Conservation (phyloP, 2,797 vertebrate species). For the Bucorvus abyssinicus region DNA sequence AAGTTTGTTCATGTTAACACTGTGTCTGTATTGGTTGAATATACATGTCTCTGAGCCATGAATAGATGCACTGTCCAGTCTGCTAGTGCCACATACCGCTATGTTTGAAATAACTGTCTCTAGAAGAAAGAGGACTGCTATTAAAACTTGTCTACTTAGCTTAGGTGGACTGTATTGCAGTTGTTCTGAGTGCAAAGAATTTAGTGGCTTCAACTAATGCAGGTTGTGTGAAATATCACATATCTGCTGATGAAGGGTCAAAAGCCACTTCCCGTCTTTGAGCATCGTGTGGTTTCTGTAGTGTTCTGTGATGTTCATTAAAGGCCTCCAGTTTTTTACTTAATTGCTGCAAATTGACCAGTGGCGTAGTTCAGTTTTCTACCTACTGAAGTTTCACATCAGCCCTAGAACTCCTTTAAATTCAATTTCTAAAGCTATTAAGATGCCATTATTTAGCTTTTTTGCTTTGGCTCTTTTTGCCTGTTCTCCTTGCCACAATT, state of each 20-base stretch:
- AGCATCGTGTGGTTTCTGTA: neutral
- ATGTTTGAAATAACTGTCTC: neutral
- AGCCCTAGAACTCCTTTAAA: neutral
- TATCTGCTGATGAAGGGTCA: neutral
- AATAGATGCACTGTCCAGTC: neutral
- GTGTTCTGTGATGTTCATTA: neutral
- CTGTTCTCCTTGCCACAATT: neutral
- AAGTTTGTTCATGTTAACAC: neutral
- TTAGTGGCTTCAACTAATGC: neutral
- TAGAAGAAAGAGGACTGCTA: neutral
- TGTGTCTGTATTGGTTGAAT: neutral
- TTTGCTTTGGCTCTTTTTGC: neutral
- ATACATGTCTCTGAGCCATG: fast-evolving
- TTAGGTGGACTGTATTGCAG: neutral
- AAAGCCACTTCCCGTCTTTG: neutral
- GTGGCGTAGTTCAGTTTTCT: neutral
- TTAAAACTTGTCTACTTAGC: neutral
- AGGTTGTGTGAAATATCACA: neutral
- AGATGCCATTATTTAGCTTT: neutral
- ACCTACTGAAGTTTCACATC: neutral
- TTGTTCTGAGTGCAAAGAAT: neutral
- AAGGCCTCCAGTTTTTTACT: neutral
- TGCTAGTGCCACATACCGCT: neutral
- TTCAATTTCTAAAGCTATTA: neutral
- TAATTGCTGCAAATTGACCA: neutral